Conservation (phyloP, 2,797 vertebrate genomes). For the Oreochromis grahami region DNA sequence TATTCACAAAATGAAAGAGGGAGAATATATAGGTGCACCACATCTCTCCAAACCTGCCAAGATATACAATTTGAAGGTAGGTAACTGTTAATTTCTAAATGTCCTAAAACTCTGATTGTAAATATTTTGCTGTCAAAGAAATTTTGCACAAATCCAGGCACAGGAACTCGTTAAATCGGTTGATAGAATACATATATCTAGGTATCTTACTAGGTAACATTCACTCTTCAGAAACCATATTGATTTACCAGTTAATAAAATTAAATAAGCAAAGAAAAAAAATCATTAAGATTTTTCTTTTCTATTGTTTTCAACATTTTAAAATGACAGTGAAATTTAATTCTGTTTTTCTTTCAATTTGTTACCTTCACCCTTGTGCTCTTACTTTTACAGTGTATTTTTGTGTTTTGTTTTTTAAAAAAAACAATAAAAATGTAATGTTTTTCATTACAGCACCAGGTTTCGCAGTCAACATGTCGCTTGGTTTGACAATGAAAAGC, state of each 20-base stretch:
- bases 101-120: not conserved
- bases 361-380: not conserved
- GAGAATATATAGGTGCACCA: constrained; percentile 45
- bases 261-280: not conserved
- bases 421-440: rapidly evolving
- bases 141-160: not conserved
- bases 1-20: constrained; percentile 7
- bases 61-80: not conserved
- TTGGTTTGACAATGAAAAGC: not conserved
- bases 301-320: not conserved
- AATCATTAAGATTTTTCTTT: not conserved
- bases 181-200: not conserved
- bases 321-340: not conserved
- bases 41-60: not conserved
- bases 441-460: not conserved
- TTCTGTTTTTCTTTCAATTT: not conserved
- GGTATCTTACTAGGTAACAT: not conserved
- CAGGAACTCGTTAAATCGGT: not conserved
- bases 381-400: not conserved
- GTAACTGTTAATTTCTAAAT: not conserved
- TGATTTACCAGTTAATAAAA: not conserved
- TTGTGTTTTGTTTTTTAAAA: not conserved
- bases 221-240: not conserved
- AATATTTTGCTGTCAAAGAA: not conserved
- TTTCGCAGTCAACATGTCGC: not conserved